Conservation (phyloP, 1,140 invertebrate genomes). For the Yoshiicerus persimilis region DNA sequence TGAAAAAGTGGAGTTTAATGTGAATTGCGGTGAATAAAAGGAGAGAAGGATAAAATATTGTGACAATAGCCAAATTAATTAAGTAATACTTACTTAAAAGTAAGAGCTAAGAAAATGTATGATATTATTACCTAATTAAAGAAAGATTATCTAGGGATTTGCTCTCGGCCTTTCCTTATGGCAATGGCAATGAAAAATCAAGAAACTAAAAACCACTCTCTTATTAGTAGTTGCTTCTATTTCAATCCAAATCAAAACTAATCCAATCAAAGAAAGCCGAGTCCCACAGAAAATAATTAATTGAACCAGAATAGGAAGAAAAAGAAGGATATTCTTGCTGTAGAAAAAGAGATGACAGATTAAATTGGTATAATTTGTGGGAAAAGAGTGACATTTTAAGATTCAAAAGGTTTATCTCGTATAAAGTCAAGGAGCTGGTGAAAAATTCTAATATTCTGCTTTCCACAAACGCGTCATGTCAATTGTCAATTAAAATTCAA, state of each 20-base stretch:
- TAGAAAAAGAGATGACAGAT: neutral
- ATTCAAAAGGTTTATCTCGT: neutral
- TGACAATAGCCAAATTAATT: slow-evolving; percentile 18
- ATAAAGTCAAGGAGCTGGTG: too few relatives aligned
- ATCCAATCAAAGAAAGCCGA: too few relatives aligned
- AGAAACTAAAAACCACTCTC: neutral
- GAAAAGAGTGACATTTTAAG: neutral
- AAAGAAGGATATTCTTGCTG: neutral
- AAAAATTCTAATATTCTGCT: neutral
- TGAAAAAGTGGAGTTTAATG: neutral
- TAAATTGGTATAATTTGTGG: too few relatives aligned
- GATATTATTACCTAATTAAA: neutral
- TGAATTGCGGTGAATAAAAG: neutral
- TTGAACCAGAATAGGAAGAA: too few relatives aligned
- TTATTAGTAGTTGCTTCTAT: neutral
- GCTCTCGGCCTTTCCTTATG: neutral
- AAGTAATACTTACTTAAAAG: neutral
- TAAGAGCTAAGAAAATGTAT: neutral
- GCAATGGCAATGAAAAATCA: neutral
- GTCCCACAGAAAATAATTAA: too few relatives aligned
- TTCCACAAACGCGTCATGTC: neutral
- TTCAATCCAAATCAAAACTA: too few relatives aligned
- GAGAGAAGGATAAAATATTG: neutral
- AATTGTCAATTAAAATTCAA: neutral
- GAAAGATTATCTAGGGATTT: neutral